A percentile compares a stretch with the other conserved stretches of the same genome.
Evolutionary conservation across 2,113 vertebrate species (phyloP).

Genomic region (Salvator merianae): DNA sequence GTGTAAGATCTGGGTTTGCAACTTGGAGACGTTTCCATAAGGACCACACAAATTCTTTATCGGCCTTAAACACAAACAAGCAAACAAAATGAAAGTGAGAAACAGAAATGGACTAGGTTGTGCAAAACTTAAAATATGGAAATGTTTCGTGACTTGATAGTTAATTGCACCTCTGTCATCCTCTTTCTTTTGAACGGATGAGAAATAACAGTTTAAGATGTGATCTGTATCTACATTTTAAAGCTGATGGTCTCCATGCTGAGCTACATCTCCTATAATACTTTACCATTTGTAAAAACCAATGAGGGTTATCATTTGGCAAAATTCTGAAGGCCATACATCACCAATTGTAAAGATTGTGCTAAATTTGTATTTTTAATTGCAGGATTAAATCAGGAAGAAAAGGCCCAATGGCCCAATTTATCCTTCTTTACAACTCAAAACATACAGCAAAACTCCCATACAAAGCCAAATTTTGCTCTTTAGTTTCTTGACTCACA

Average conservation of each 20-base stretch:
- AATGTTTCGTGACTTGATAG: not conserved
- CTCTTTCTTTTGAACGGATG: no score
- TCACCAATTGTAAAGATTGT: no score
- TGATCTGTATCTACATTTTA: not conserved
- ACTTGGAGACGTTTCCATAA: conserved; percentile 92
- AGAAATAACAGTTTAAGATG: no score
- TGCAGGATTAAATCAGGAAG: no score
- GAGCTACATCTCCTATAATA: no score
- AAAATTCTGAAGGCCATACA: no score
- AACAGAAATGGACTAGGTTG: not conserved
- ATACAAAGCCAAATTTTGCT: not conserved
- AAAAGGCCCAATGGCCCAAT: no score
- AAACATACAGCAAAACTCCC: not conserved
- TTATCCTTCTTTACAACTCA: not conserved
- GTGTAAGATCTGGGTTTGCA: conserved; percentile 87
- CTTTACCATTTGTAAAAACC: no score
- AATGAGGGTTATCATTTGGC: no score
- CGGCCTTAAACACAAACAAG: conserved; percentile 85
- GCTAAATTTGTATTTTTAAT: no score
- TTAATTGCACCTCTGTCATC: no score
- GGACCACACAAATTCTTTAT: conserved; percentile 97
- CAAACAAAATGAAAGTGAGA: conserved; percentile 7
- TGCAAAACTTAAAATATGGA: not conserved
- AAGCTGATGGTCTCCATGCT: no score
- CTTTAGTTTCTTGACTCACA: not conserved